A percentile compares a stretch with the other conserved stretches of the same genome.
These are phyloP conservation scores for Drosophila murphyi DNA, from an alignment of 1,140 invertebrate genomes.

Conservation along the genomic window DNA sequence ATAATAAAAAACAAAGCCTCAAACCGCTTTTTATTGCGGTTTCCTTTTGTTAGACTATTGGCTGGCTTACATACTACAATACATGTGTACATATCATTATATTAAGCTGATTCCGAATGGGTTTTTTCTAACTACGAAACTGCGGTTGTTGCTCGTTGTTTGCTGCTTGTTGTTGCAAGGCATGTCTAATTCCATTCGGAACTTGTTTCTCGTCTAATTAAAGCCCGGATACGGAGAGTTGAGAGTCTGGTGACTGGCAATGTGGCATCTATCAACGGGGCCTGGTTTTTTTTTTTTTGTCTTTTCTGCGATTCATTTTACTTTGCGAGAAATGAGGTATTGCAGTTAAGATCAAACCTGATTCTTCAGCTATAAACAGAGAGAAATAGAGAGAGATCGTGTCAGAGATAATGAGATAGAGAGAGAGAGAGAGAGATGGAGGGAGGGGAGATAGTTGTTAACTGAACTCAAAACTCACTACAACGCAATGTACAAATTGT, in stretches of 20 bases:
- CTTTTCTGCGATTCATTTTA: too few species aligned
- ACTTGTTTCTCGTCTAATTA: neutral
- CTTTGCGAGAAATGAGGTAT: too few species aligned
- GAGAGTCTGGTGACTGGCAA: neutral
- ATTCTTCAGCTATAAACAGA: neutral
- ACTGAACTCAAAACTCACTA: constrained; percentile 8
- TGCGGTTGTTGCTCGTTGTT: neutral
- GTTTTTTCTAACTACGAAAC: neutral
- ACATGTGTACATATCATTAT: neutral
- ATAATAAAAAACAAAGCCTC: neutral
- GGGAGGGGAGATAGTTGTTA: too few species aligned
- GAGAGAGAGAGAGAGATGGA: neutral
- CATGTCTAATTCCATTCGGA: too few species aligned
- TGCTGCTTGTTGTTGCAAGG: neutral
- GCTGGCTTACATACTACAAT: neutral
- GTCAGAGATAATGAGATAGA: neutral
- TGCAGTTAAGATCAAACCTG: neutral
- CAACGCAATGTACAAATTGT: constrained; percentile 9
- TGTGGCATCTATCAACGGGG: neutral
- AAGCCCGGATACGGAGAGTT: neutral
- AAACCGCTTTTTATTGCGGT: constrained; percentile 35
- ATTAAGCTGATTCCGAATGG: neutral
- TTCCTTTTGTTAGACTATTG: constrained; percentile 23
- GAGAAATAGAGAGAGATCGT: neutral
- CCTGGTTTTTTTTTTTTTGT: neutral